These are phyloP conservation scores for Gallinago solitaria DNA, from an alignment of 2,797 vertebrate species.

Conservation along the genomic window DNA sequence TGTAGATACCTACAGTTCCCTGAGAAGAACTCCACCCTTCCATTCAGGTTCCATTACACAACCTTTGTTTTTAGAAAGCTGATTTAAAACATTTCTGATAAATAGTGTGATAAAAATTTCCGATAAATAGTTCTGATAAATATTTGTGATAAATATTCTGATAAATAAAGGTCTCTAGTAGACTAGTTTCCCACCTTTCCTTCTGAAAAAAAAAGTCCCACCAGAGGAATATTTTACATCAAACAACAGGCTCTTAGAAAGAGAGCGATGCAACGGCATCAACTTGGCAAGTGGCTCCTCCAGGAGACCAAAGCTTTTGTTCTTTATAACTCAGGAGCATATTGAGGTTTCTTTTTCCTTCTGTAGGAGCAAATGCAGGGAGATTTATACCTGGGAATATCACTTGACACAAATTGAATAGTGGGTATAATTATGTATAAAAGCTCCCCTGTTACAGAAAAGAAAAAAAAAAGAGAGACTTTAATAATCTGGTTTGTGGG, in stretches of 20 bases:
- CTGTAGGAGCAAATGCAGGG: neutral
- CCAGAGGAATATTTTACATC: neutral
- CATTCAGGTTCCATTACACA: neutral
- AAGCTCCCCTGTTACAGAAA: neutral
- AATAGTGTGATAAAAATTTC: neutral
- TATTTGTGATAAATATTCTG: no score
- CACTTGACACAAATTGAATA: constrained; percentile 8
- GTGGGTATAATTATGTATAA: constrained; percentile 19
- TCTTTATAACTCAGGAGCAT: neutral
- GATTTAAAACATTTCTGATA: neutral
- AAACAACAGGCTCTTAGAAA: neutral
- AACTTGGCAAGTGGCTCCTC: neutral
- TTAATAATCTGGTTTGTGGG: constrained; percentile 1
- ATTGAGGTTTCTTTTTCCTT: neutral
- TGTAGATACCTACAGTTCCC: neutral
- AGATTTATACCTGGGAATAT: constrained; percentile 32
- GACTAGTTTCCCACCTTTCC: neutral
- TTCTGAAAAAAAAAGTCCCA: neutral
- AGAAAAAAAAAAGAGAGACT: neutral
- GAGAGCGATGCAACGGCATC: neutral
- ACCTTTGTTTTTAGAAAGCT: neutral
- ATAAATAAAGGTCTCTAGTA: neutral
- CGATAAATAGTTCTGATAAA: neutral
- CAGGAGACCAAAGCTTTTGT: constrained; percentile 9
- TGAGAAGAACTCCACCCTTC: neutral